Evolutionary conservation across 1,140 invertebrate genomes (phyloP).

Genomic region (Tribolium madens): DNA sequence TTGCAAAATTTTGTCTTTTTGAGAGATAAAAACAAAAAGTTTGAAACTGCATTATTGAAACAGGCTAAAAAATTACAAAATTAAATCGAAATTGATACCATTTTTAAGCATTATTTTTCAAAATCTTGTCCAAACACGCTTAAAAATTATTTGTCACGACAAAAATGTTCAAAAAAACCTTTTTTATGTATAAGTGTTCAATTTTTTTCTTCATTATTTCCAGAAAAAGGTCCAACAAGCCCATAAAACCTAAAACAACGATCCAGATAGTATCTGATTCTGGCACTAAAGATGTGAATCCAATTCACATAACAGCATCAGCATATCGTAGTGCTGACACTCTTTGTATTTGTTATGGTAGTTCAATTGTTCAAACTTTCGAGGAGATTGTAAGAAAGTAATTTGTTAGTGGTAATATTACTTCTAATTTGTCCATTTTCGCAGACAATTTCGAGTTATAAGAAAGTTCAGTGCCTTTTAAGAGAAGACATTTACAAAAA

Average conservation of each 20-base stretch:
- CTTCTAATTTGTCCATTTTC: slow-evolving; percentile 46
- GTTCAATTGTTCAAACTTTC: slow-evolving; percentile 70
- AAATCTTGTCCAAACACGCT: too few species aligned
- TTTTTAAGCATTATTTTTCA: too few species aligned
- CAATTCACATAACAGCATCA: slow-evolving; percentile 70
- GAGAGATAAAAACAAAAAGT: too few species aligned
- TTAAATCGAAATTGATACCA: too few species aligned
- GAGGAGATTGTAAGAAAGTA: slow-evolving; percentile 71
- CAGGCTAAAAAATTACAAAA: too few species aligned
- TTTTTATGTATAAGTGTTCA: too few species aligned
- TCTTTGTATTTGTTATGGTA: slow-evolving; percentile 72
- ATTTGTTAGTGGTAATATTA: background rate
- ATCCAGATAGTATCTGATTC: slow-evolving; percentile 75
- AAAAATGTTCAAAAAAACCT: too few species aligned
- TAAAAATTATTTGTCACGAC: too few species aligned
- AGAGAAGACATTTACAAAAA: slow-evolving; percentile 68
- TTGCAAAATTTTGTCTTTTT: too few species aligned
- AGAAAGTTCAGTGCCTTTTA: slow-evolving; percentile 71
- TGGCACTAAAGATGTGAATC: slow-evolving; percentile 67
- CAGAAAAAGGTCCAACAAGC: slow-evolving; percentile 73
- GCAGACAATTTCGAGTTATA: slow-evolving; percentile 66
- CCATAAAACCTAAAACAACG: slow-evolving; percentile 78
- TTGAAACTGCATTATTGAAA: too few species aligned
- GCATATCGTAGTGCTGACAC: slow-evolving; percentile 67
- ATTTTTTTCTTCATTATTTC: background rate